Conservation (phyloP, 2,888 invertebrate genomes). For the Mechanitis mazaeus region DNA sequence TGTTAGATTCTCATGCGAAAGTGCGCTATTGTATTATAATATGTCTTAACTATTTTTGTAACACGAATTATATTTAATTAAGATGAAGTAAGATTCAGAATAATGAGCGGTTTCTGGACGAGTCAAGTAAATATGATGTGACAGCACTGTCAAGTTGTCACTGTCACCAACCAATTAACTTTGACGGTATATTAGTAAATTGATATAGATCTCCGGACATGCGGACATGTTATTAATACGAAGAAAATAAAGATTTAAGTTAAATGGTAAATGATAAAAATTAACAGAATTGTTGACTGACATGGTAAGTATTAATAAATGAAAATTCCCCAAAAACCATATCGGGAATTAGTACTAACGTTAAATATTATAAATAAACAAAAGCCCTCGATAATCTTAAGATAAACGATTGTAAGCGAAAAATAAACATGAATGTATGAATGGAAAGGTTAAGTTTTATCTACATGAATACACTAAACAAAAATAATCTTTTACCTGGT, state of each 20-base stretch:
- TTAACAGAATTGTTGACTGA: background rate
- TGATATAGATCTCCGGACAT: too few species aligned
- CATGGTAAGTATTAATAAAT: background rate
- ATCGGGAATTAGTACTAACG: conserved; percentile 15
- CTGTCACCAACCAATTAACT: too few species aligned
- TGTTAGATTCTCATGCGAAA: conserved; percentile 69
- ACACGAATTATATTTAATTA: conserved; percentile 29
- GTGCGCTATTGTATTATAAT: conserved; percentile 43
- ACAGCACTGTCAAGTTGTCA: too few species aligned
- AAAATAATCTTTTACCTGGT: conserved; percentile 2
- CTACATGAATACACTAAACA: conserved; percentile 17
- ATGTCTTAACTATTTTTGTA: conserved; percentile 32
- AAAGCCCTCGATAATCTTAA: background rate
- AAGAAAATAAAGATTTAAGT: background rate
- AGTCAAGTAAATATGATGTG: too few species aligned
- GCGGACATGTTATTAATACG: too few species aligned
- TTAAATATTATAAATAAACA: conserved; percentile 2
- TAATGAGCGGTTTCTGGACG: too few species aligned
- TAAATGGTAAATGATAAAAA: background rate
- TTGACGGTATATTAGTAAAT: too few species aligned
- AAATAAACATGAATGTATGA: conserved; percentile 8
- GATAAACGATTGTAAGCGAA: background rate
- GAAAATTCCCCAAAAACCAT: background rate
- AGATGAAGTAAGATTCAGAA: background rate
- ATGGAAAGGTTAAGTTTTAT: conserved; percentile 1